Base-by-base conservation (phyloP, 2,888 invertebrate species). In the Melanotus villosus region DNA sequence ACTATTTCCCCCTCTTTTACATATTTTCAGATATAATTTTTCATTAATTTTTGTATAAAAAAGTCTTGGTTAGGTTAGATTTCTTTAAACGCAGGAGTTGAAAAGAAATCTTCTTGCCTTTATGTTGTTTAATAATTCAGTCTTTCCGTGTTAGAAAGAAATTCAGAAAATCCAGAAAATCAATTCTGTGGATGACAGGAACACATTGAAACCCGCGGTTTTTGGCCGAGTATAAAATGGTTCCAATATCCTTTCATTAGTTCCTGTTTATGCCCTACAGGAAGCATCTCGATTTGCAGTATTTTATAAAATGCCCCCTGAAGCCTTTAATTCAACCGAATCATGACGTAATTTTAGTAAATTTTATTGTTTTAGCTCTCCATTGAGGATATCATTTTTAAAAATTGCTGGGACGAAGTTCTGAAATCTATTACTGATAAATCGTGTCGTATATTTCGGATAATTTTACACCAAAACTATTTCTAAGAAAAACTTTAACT, bases 171-270 rank as follows among this genome's bases (percentile, higher is more conserved):
- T 32, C 32, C 32, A 30, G 32, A 52, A 30, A 52, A 52, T 52
- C 52, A 52, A 52, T 52, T 52, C 52, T 52, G 52, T 16, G 9
- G 52, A 52, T 52, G 52, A 52, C 52, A 52, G 52, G 30, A 32
- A 26, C 14, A 18, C 52, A 52, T 18, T 32, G 16, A 52, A 52
- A 32, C 30, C 30, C 18, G 18, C 50, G 9, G 14, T 18, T 30
- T 52, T 30, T 52, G 30, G 52, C 16, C 10, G 26, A 19, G 21
- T n/a, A 18, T 16, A 19, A 32, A 30, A 30, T 32, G 52, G 16
- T 41, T 18, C 3, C 1, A 41, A 14, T 18, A 18, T 16, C 3
- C 41, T 41, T 47, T 26, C 12, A 26, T 26, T 47, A 47, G 47
- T 47, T 47, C 10, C 14, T 3, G 23, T 26, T 47, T 47, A 14